These are phyloP conservation scores for Paragorgia papillata DNA, from an alignment of 92 coral and sea anemone genomes.

Conservation along the genomic window DNA sequence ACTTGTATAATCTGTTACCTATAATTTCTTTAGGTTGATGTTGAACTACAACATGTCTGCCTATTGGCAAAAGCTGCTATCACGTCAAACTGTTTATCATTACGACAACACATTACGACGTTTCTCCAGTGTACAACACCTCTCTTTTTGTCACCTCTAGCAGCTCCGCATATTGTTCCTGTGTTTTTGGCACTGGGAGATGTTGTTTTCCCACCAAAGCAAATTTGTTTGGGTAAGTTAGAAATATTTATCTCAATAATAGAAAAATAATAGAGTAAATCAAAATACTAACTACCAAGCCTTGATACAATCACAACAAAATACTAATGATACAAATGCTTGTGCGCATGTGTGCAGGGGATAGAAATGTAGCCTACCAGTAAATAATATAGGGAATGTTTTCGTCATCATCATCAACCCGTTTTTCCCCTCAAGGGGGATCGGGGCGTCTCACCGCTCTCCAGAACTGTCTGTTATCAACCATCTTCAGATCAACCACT, in stretches of 20 bases:
- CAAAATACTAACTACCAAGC: neutral
- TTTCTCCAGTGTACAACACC: slow-evolving; percentile 63
- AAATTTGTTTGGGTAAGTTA: slow-evolving; percentile 67
- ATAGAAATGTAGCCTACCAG: no score
- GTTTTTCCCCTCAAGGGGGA: no score
- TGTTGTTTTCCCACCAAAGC: slow-evolving; percentile 59
- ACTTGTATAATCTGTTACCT: no score
- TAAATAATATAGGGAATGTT: no score
- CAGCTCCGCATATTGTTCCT: slow-evolving; percentile 69
- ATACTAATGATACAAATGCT: no score
- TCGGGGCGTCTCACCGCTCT: no score
- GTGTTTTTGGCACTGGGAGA: slow-evolving; percentile 72
- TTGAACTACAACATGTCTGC: slow-evolving; percentile 62
- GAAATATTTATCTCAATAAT: neutral
- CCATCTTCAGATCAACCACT: no score
- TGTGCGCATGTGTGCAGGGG: no score
- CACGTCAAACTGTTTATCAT: slow-evolving; percentile 65
- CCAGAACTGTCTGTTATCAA: no score
- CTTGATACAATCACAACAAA: no score
- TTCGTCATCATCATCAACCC: no score
- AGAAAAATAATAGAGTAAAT: neutral
- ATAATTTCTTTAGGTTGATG: slow-evolving; percentile 56
- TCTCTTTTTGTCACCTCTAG: slow-evolving; percentile 77
- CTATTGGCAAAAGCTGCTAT: slow-evolving; percentile 65
- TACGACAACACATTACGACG: slow-evolving; percentile 65